Evolutionary conservation across 2,797 vertebrate species (phyloP).

Genomic region (Pristis pectinata): DNA sequence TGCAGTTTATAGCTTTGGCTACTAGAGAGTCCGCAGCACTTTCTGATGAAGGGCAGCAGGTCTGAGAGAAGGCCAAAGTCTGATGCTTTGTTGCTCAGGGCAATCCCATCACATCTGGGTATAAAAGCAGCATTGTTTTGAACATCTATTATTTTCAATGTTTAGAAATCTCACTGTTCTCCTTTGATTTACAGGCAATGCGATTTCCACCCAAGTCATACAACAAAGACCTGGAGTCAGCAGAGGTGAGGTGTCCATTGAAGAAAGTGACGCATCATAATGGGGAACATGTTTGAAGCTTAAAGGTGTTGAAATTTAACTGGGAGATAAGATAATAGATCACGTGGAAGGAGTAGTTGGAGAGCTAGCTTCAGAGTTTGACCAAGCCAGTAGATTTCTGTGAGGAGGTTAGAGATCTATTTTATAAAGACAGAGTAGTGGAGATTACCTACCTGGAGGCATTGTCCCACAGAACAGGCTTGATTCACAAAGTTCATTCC

Average conservation of each 20-base stretch:
- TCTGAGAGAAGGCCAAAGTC: not conserved
- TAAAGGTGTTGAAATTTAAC: too few species aligned
- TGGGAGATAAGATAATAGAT: not conserved
- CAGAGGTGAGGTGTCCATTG: slow-evolving; percentile 73
- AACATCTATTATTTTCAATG: not conserved
- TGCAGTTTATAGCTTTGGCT: too few species aligned
- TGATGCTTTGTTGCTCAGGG: not conserved
- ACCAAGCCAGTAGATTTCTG: not conserved
- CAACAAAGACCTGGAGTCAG: slow-evolving; percentile 97
- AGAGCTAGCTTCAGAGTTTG: not conserved
- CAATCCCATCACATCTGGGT: not conserved
- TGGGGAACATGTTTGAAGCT: not conserved
- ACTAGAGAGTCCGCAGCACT: not conserved
- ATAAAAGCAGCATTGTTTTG: not conserved
- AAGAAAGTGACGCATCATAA: not conserved
- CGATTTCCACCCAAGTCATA: slow-evolving; percentile 96
- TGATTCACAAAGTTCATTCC: not conserved
- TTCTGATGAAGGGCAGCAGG: not conserved
- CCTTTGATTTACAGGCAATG: slow-evolving; percentile 72
- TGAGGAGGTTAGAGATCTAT: not conserved
- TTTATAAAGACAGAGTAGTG: not conserved
- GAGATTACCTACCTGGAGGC: not conserved
- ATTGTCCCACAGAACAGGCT: not conserved
- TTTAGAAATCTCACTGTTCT: not conserved
- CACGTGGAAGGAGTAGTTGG: not conserved